phyloP scores from a whole-genome alignment of 2,797 vertebrate species.

The Hippopotamyrus pictus region DNA sequence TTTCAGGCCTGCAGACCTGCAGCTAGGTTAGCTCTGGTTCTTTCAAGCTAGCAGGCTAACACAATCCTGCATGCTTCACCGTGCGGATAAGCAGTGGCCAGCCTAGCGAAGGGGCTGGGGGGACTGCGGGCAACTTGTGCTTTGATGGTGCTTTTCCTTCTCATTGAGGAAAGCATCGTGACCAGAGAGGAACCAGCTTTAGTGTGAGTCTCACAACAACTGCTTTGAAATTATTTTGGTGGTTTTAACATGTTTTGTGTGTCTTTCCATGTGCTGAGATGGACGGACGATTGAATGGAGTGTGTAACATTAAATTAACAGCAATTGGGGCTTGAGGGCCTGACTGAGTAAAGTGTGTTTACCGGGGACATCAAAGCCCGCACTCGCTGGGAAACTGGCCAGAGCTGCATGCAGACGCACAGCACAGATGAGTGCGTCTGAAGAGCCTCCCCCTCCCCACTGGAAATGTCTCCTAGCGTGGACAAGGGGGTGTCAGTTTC shows the following conservation, averaged over 20 bases:
- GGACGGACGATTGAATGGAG: background rate
- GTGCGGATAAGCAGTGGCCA: background rate
- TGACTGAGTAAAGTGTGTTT: background rate
- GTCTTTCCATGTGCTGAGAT: background rate
- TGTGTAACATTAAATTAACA: background rate
- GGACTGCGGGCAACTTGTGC: background rate
- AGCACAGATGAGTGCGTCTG: background rate
- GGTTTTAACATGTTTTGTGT: background rate
- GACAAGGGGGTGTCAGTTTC: background rate
- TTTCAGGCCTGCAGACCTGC: background rate
- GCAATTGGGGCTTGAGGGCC: background rate
- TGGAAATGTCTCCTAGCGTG: background rate
- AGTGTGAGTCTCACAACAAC: background rate
- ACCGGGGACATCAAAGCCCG: background rate
- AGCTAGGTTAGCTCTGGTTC: background rate
- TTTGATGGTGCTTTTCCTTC: background rate
- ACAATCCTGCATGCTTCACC: background rate
- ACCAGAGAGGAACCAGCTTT: background rate
- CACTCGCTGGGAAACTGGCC: background rate
- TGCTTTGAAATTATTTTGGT: background rate
- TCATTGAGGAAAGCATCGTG: background rate
- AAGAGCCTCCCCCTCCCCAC: background rate
- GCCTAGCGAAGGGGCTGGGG: background rate
- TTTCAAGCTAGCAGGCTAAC: background rate
- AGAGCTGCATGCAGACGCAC: background rate